Base-by-base conservation (phyloP, 2,797 vertebrate species). In the Meda fulgida region DNA sequence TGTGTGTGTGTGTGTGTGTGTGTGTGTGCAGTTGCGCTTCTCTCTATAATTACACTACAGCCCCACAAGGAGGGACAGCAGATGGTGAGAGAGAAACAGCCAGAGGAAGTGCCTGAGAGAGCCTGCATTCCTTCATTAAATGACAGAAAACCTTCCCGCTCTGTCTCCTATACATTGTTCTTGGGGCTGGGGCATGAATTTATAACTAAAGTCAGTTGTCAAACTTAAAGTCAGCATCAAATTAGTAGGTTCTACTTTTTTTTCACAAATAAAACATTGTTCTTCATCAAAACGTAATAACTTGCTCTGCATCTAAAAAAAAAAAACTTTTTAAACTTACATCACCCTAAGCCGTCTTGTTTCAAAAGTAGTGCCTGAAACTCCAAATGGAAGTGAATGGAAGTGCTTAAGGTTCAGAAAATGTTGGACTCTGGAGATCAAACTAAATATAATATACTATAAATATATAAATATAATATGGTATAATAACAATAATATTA, bases 11-110 rank as follows among this genome's bases (percentile, higher is more conserved):
- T 67, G 60, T 82, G 81, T 48, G 65, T 79, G 66, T 78, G 36
- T 78, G 36, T 80, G 81, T 38, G 46, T 87, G 78, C 14, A 48
- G 65, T 78, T 46, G 31, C 13, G 36, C 75, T 66, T 86, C 29
- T 63, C 66, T 79, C 53, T 88, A 83, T 66, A 69, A 88, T 89
- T 85, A 71, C 79, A 69, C 77, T 88, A 86, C 58, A 90, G 78
- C 66, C 86, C 66, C 71, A 79, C 40, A 86, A 84, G 86, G 80
- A 77, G 58, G 73, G 63, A 83, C 66, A 85, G 84, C 86, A 87
- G 86, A 86, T 87, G 77, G 84, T 80, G 71, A 73, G 84, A 81
- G 77, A 70, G 80, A 88, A 83, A 75, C 82, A 76, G 83, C 79
- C 70, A 81, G 73, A 81, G 72, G 51, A 85, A 58, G 34, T 70